Evolutionary conservation across 2,888 invertebrate genomes (phyloP).

Genomic region (Conomelus anceps): DNA sequence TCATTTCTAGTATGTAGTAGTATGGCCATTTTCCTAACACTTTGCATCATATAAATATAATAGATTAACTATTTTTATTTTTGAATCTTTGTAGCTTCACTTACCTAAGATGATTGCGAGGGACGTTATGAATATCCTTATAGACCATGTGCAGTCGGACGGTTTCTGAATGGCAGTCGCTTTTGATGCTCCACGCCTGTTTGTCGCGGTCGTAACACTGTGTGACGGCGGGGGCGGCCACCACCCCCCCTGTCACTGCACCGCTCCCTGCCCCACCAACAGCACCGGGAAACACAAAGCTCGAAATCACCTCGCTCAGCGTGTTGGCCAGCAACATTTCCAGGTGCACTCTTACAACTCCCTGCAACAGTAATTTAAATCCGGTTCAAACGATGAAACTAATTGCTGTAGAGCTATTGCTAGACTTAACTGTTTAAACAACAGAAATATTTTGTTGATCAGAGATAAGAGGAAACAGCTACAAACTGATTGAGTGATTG

Average conservation of each 20-base stretch:
- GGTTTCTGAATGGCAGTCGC: constrained; percentile 68
- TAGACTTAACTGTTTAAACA: too few relatives aligned
- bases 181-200: constrained; percentile 69
- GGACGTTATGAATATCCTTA: constrained; percentile 70
- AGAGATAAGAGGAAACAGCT: too few relatives aligned
- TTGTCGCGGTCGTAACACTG: constrained; percentile 74
- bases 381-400: too few relatives aligned
- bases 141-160: constrained; percentile 67
- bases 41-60: neutral
- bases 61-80: neutral
- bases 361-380: constrained; percentile 39
- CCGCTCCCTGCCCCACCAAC: constrained; percentile 17
- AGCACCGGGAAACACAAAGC: constrained; percentile 29
- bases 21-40: neutral
- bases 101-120: constrained; percentile 64
- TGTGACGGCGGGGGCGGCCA: constrained; percentile 52
- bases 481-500: too few relatives aligned
- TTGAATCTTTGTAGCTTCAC: too few relatives aligned
- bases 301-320: constrained; percentile 52
- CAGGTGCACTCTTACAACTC: constrained; percentile 57
- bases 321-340: constrained; percentile 68
- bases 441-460: too few relatives aligned
- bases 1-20: too few relatives aligned
- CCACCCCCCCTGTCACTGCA: constrained; percentile 41
- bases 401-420: too few relatives aligned